Base-by-base conservation (phyloP, 2,797 vertebrate genomes). In the Petrocephalus sullivani region DNA sequence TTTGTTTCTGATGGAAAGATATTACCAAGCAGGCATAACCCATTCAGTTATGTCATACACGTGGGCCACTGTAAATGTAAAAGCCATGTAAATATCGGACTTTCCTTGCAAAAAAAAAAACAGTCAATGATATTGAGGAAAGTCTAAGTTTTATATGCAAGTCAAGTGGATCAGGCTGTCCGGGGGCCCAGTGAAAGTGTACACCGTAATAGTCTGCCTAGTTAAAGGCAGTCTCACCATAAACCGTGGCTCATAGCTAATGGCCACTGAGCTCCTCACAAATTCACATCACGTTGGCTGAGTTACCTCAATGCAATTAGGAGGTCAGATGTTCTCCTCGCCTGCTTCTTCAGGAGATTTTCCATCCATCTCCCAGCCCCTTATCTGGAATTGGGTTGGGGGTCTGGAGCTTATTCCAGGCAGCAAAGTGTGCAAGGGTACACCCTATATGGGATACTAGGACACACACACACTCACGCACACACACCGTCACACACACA, bases 291-390 rank as follows among this genome's bases (percentile, higher is more conserved):
- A 86, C 84, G 14, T 58, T 58, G 54, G 54, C 56, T 86, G 53
- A 41, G 54, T 37, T 86, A 33, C 84, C 19, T 86, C 84, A 37
- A 58, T 23, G 84, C 54, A 58, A 37, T 58, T 58, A 86, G 56
- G 28, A 12, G 56, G 54, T 58, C 84, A 86, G 54, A 37, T 86
- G 60, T 86, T 86, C 84, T 58, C 84, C 54, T 58, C 33, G 81
- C 53, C 53, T 57, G 23, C 82, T 23, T 56, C 82, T 23, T 53
- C 82, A 28, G 54, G 82, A 84, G 46, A 85, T 85, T 57, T 85
- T 81, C 75, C 41, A 81, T 81, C 75, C 41, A 41, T 81, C 75
- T 81, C 19, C 16, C 41, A 81, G 41, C 7, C 37, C 6, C 19
- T 49, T 81, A 81, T 81, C 75, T 16, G 33, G 75, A 81, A 81